These are phyloP conservation scores for Chamaea fasciata DNA, from an alignment of 2,113 vertebrate species.

Conservation along the genomic window DNA sequence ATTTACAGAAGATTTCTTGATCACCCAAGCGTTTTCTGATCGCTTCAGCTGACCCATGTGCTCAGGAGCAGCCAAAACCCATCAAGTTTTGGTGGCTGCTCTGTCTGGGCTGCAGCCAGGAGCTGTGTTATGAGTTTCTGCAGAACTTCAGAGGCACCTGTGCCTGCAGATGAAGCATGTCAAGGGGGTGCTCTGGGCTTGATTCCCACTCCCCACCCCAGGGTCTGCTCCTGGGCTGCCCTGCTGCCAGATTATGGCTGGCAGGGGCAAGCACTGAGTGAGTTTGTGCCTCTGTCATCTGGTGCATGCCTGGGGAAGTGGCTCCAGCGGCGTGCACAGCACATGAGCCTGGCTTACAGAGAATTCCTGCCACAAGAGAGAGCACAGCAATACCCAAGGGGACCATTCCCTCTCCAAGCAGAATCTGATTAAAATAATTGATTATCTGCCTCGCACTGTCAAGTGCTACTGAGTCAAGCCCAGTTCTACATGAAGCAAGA, in stretches of 20 bases:
- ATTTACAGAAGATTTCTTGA: neutral
- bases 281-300: neutral
- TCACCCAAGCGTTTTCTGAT: neutral
- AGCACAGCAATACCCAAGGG: neutral
- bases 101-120: neutral
- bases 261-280: accelerated
- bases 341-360: accelerated
- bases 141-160: neutral
- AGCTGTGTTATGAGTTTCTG: accelerated
- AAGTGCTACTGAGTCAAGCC: neutral
- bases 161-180: neutral
- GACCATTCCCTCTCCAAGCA: neutral
- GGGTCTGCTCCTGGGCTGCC: neutral
- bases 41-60: accelerated
- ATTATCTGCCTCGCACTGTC: neutral
- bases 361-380: neutral
- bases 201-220: neutral
- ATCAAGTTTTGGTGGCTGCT: neutral
- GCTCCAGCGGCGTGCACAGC: neutral
- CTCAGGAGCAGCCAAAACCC: neutral
- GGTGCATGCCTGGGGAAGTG: neutral
- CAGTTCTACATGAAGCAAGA: neutral
- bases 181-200: neutral
- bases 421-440: neutral
- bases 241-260: accelerated